Conservation (phyloP, 2,888 invertebrate species). For the Lasioglossum malachurum region DNA sequence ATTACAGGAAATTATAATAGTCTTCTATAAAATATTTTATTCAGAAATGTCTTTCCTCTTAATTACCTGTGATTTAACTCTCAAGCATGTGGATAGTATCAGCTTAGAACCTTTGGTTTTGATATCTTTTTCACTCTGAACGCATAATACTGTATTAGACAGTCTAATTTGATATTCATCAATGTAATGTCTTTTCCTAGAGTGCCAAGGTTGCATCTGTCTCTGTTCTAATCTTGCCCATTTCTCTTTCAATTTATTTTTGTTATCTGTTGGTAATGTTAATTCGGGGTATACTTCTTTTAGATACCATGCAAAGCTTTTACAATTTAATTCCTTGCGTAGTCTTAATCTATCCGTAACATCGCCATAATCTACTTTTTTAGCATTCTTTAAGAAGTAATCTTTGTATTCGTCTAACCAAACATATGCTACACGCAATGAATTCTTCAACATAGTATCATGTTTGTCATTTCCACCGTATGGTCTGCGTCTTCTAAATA, state of each 20-base stretch:
- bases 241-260: conserved; percentile 87
- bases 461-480: conserved; percentile 93
- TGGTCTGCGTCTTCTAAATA: conserved; percentile 96
- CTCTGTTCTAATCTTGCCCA: conserved; percentile 88
- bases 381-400: conserved; percentile 90
- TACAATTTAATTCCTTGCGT: conserved; percentile 91
- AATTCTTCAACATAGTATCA: conserved; percentile 96
- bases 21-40: not conserved
- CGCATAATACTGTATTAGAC: conserved; percentile 90
- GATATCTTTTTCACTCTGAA: conserved; percentile 91
- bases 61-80: conserved; percentile 90
- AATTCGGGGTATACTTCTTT: conserved; percentile 94
- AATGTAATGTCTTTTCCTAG: conserved; percentile 91
- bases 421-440: conserved; percentile 95
- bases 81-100: conserved; percentile 89
- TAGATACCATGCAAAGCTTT: conserved; percentile 95
- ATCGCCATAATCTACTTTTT: conserved; percentile 90
- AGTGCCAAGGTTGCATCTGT: conserved; percentile 93
- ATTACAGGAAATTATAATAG: not conserved
- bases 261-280: conserved; percentile 88
- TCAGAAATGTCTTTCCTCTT: not conserved
- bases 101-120: conserved; percentile 91
- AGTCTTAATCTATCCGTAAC: conserved; percentile 90
- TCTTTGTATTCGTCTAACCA: conserved; percentile 99
- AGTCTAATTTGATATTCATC: conserved; percentile 91